These are phyloP conservation scores for Eulithis testata DNA, from an alignment of 2,888 invertebrate genomes.

Conservation along the genomic window DNA sequence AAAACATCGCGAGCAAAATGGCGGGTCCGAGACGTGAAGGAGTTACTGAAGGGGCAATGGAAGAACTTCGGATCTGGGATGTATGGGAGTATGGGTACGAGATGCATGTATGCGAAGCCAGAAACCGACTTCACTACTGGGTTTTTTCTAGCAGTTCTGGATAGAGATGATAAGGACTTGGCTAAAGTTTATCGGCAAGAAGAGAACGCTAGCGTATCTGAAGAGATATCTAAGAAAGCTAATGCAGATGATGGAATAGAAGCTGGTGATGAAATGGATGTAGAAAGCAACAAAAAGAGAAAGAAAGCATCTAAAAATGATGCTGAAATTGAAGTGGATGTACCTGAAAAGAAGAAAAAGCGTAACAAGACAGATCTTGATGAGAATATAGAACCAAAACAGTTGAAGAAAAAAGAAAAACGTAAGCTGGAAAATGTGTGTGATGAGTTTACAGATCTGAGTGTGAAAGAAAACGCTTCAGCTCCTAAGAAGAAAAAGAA, in stretches of 20 bases:
- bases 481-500: slow-evolving; percentile 51
- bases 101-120: slow-evolving; percentile 91
- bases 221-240: slow-evolving; percentile 9
- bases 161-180: slow-evolving; percentile 81
- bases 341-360: slow-evolving; percentile 38
- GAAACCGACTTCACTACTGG: slow-evolving; percentile 94
- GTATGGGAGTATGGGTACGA: slow-evolving; percentile 87
- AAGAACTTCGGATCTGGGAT: slow-evolving; percentile 87
- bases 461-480: slow-evolving; percentile 15
- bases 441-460: slow-evolving; percentile 10
- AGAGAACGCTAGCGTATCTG: slow-evolving; percentile 33
- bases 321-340: slow-evolving; percentile 16
- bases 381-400: slow-evolving; percentile 8
- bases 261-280: background rate
- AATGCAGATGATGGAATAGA: slow-evolving; percentile 5
- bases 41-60: slow-evolving; percentile 87
- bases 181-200: slow-evolving; percentile 50
- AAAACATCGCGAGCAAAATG: slow-evolving; percentile 83
- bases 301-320: slow-evolving; percentile 15
- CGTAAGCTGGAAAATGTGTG: slow-evolving; percentile 21
- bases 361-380: slow-evolving; percentile 24
- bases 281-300: slow-evolving; percentile 12
- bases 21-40: slow-evolving; percentile 86
- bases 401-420: slow-evolving; percentile 50
- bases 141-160: slow-evolving; percentile 97